Evolutionary conservation across 2,888 invertebrate genomes (phyloP), one percentile per base, ranked within the genome.

Genomic region (Capitulum mitella): DNA sequence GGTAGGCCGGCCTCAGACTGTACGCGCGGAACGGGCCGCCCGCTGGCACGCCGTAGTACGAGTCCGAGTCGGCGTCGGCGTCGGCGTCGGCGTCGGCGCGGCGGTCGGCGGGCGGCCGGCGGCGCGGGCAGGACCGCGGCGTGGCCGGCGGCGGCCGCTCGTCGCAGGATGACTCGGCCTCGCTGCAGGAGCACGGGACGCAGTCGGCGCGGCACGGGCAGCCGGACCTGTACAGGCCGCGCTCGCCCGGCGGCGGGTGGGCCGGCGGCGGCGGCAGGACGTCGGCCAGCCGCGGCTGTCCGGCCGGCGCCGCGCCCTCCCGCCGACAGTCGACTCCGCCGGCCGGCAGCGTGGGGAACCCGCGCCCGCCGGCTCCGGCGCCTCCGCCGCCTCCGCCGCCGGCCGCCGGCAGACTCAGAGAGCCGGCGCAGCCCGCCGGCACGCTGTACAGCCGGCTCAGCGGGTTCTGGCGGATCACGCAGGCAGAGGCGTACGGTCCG

Each of bases 401-500:
- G 26, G 70, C 14, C 34, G 34, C 29, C 32, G 34, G 34, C 3
- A 64, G 64, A 6, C 19, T 64, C 1, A 64, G 64, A 22, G 70
- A 29, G 29, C 16, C 40, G 10, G 26, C 70, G 70, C 40, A 40
- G 22, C 70, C 70, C 26, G 70, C 10, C 37, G 70, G 70, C 37
- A 10, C 70, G 40, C 26, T 22, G 6, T 26, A 40, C 40, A 40
- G 70, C 22, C 70, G 70, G n/a, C 46, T 46, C 1, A 76, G 76
- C 48, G 76, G 76, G 48, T 76, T 76, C 29, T n/a, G 43, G 19
- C 46, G 43, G 76, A 76, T 76, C n/a, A 76, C 76, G 32, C 76
- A 76, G 19, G 76, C 32, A 3, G 76, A 76, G 12, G 76, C 76
- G 32, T 76, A 76, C 46, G 76, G 76, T 1, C 76, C 76, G 48